Evolutionary conservation across 1,140 invertebrate species (phyloP).

Genomic region (Dolichoris vasculosae): DNA sequence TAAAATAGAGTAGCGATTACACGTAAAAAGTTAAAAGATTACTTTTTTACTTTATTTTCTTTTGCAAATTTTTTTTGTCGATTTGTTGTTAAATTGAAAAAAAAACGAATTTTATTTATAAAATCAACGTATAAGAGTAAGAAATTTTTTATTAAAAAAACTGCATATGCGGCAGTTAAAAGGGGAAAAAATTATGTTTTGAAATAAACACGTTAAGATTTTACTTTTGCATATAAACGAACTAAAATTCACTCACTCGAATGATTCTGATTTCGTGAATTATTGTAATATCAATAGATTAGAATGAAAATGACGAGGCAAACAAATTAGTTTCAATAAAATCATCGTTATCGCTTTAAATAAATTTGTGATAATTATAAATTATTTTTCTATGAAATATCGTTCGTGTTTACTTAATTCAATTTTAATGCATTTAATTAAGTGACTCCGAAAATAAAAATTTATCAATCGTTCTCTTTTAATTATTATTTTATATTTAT

Average conservation of each 20-base stretch:
- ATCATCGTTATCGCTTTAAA: too few relatives aligned
- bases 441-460: too few relatives aligned
- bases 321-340: too few relatives aligned
- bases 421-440: too few relatives aligned
- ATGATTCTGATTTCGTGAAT: background rate
- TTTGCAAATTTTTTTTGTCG: background rate
- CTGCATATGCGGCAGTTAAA: background rate
- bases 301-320: too few relatives aligned
- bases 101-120: background rate
- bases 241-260: background rate
- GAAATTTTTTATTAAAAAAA: background rate
- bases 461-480: too few relatives aligned
- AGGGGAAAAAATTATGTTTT: background rate
- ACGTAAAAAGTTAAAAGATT: background rate
- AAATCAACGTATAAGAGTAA: background rate
- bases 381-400: too few relatives aligned
- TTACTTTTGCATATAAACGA: background rate
- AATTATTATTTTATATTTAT: too few relatives aligned
- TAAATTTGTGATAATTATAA: too few relatives aligned
- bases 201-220: background rate
- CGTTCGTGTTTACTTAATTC: too few relatives aligned
- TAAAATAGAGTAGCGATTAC: background rate
- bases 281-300: background rate
- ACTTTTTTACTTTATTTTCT: background rate
- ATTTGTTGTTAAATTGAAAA: background rate